Conservation (phyloP, 2,888 invertebrate species). For the Cataglyphis rosenhaueri region DNA sequence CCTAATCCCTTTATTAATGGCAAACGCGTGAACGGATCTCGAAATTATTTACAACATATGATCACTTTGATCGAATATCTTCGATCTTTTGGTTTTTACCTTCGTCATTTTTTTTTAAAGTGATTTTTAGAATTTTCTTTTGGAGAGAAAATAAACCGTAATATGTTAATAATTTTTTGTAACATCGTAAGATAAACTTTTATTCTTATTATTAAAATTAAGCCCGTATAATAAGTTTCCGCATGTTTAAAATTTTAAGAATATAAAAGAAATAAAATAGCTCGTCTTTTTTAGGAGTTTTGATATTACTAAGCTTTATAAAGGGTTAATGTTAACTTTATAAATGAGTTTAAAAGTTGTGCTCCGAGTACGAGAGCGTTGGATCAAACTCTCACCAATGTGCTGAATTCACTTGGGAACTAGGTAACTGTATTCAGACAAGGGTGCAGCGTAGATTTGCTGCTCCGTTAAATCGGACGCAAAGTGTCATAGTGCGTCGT, state of each 20-base stretch:
- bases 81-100: not conserved
- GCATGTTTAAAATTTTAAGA: not conserved
- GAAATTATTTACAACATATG: not conserved
- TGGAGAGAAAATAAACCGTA: not conserved
- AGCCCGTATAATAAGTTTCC: not conserved
- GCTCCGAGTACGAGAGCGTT: not conserved
- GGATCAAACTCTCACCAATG: not conserved
- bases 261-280: not conserved
- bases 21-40: conserved; percentile 4
- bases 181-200: not conserved
- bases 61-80: not conserved
- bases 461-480: not conserved
- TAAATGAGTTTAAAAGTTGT: conserved; percentile 35
- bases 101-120: not conserved
- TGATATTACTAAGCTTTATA: not conserved
- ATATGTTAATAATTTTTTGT: not conserved
- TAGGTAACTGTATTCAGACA: conserved; percentile 16
- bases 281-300: conserved; percentile 12
- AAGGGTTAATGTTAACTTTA: conserved; percentile 21
- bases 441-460: conserved; percentile 3
- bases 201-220: not conserved
- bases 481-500: not conserved
- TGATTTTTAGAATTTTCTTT: not conserved
- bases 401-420: conserved; percentile 7
- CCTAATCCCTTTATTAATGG: conserved; percentile 45